Evolutionary conservation across 1,140 invertebrate species (phyloP), one percentile per base, ranked within the genome.

Genomic region (Helicoverpa armigera): DNA sequence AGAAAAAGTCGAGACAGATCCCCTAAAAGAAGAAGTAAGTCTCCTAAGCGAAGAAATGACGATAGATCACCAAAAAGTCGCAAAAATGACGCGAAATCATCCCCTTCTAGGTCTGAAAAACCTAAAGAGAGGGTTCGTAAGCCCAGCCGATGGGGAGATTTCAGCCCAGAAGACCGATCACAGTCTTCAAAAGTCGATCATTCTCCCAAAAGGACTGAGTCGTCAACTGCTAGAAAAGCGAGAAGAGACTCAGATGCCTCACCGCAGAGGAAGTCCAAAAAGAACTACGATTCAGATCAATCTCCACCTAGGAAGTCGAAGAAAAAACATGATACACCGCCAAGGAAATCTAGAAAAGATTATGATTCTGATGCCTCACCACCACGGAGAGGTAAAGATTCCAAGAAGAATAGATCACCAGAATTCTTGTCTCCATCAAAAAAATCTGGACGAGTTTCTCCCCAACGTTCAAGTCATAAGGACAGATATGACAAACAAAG

Each of bases 201-300:
- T 29, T 63, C 61, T 1, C 61, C 61, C 14, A 76, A 79, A 50
- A 50, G 13, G 43, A 11, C 3, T 1, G 23, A 67, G 18, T 75
- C 79, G 16, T 58, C 70, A 58, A 54, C 23, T n/a, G 2, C 53
- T 7, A 54, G 69, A 54, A 51, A 3, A 54, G 35, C 35, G 3
- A 72, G 23, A 43, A 54, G 14, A 23, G 58, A 50, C 10, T 35
- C 31, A 18, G 80, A 84, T 51, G 48, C 56, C 4, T 86, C 83
- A 65, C 84, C 84, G 35, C 81, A 77, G 12, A 83, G 83, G 79
- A 88, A 81, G 80, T 70, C 67, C 43, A 73, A 76, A 12, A 79
- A 60, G 51, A 23, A 81, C 16, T 60, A 79, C 67, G 83, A 79
- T 72, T 81, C 81, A 63, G 74, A 82, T 48, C 16, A 51, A 2